Evolutionary conservation across 2,113 vertebrate genomes (phyloP), one percentile per base, ranked within the genome.

Genomic region (Platichthys flesus): DNA sequence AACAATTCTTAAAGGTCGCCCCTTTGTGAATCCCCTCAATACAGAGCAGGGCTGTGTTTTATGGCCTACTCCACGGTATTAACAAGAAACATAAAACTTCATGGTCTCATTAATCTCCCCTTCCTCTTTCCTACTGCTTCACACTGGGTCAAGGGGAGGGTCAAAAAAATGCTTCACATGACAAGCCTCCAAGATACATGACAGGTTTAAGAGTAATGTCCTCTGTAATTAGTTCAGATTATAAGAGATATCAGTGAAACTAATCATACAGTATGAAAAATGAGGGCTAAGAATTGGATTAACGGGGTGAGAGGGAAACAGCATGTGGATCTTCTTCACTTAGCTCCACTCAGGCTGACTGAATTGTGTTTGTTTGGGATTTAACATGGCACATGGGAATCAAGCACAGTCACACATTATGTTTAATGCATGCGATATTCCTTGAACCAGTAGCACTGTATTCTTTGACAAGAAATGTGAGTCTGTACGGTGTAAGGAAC

Each of bases 361-460:
- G 54, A 28, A 75, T 67, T 63, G 45, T 67, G 57, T 83, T 81
- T 71, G 63, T 76, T 79, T 80, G 69, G 54, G 63, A 85, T 65
- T 73, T 68, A 73, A 88, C 84, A 73, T 61, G 60, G 35, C 79
- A 72, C 73, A 58, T 62, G 81, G 70, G 83, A 88, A 80, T 87
- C 70, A 61, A 31, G 28, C 2, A 23, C 35, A 73, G 54, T 58
- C 62, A 71, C 56, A 58, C 23, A 75, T 51, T 73, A 85, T 88
- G 78, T 83, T 77, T 77, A 78, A 85, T 77, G 57, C 65, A 82
- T 86, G 59, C 65, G 52, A 49, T 58, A 73, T 73, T 83, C 35
- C 58, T 81, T 64, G 35, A 79, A 79, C 70, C 51, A 67, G 71
- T 10, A 49, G 59, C 37, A 42, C 45, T 74, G 51, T 67, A 74